Percentiles rank a stretch among this genome's conserved stretches.
phyloP scores from a whole-genome alignment of 2,797 vertebrate species.

The Danio choprae region DNA sequence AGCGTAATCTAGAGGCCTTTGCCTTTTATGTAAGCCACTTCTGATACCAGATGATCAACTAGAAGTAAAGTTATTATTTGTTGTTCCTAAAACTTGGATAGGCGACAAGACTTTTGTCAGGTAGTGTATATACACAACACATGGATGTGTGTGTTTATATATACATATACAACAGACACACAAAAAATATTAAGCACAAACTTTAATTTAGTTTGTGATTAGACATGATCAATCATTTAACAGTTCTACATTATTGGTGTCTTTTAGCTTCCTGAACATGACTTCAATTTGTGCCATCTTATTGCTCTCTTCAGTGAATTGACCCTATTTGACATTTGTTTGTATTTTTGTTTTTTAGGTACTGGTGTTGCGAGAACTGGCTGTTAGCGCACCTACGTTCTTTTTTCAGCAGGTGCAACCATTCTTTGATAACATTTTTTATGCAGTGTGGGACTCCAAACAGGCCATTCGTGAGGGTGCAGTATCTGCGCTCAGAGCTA shows the following conservation, averaged over 20 bases:
- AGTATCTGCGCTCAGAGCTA: constrained; percentile 93
- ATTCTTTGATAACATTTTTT: constrained; percentile 98
- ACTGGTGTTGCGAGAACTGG: constrained; percentile 93
- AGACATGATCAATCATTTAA: no score
- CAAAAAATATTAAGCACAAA: background rate
- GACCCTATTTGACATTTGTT: background rate
- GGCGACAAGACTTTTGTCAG: no score
- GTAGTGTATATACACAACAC: no score
- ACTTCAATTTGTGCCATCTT: background rate
- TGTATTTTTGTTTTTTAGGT: constrained; percentile 77
- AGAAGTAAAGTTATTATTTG: no score
- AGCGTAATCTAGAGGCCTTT: no score
- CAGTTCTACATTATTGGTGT: background rate
- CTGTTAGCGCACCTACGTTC: constrained; percentile 96
- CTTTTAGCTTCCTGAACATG: background rate
- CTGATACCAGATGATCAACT: no score
- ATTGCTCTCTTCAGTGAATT: background rate
- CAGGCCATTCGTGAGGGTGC: constrained; percentile 97
- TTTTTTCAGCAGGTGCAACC: constrained; percentile 99
- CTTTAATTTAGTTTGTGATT: background rate
- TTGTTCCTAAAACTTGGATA: no score
- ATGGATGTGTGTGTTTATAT: no score
- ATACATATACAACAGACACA: no score
- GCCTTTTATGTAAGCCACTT: no score
- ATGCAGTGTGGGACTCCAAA: constrained; percentile 97